Evolutionary conservation across 2,113 vertebrate species (phyloP).

Genomic region (Corvus hawaiiensis): DNA sequence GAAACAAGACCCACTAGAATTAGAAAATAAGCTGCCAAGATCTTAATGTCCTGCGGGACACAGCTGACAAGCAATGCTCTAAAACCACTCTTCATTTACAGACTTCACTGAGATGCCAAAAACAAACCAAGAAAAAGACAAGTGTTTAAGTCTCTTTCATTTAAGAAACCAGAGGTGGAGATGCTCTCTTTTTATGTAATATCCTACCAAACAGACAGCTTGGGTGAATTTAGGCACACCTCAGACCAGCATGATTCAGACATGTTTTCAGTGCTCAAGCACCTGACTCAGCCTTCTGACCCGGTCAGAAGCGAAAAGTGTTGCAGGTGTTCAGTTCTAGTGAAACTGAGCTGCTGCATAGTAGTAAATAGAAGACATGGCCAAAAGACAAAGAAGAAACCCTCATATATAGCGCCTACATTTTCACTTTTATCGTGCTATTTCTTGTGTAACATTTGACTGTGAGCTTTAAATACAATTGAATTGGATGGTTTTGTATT

Average conservation of each 20-base stretch:
- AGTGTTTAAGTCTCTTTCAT: not conserved
- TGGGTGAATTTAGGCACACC: not conserved
- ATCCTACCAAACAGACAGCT: not conserved
- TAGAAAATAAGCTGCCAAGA: not conserved
- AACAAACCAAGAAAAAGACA: not conserved
- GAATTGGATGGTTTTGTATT: not conserved
- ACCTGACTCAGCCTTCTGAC: not conserved
- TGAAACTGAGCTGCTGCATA: not conserved
- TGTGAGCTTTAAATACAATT: not conserved
- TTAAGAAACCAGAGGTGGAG: not conserved
- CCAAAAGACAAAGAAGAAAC: not conserved
- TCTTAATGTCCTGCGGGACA: not conserved
- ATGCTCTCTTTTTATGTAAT: not conserved
- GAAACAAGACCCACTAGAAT: not conserved
- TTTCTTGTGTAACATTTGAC: not conserved
- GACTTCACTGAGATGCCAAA: not conserved
- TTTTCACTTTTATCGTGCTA: not conserved
- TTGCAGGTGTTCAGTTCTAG: not conserved
- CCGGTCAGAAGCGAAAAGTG: not conserved
- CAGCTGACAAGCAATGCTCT: not conserved
- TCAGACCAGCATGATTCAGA: not conserved
- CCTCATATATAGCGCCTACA: rapidly evolving
- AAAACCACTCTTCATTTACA: not conserved
- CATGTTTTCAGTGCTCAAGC: not conserved
- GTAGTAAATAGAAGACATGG: not conserved